A percentile compares a stretch with the other conserved stretches of the same genome.
These are phyloP conservation scores for Stegophylla sp. DNA, from an alignment of 2,888 invertebrate genomes.

Conservation along the genomic window DNA sequence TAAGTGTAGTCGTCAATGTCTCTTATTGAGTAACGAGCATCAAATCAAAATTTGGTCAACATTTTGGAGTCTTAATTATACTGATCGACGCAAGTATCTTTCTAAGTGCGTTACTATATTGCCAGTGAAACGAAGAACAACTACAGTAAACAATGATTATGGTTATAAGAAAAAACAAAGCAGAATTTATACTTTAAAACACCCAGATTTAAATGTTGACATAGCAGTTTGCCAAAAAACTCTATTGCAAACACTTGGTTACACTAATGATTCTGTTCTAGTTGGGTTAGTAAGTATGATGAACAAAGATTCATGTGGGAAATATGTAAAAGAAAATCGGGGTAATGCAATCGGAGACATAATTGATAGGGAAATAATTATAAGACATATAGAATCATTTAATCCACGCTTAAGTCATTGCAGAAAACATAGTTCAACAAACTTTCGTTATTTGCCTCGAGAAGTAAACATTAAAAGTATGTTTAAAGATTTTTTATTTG, in stretches of 20 bases:
- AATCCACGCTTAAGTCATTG: neutral
- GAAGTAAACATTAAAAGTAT: neutral
- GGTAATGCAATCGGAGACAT: neutral
- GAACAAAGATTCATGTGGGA: neutral
- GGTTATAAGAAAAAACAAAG: neutral
- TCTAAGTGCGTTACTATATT: neutral
- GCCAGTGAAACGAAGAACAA: neutral
- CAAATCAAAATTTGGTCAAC: neutral
- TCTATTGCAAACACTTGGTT: neutral
- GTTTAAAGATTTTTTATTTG: neutral
- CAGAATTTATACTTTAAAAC: neutral
- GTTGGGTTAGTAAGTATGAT: neutral
- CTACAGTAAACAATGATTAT: neutral
- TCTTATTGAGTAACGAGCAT: neutral
- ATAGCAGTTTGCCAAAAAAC: neutral
- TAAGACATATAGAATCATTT: neutral
- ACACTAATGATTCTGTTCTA: constrained; percentile 2
- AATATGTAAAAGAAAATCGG: neutral
- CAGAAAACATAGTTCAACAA: neutral
- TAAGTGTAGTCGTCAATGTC: constrained; percentile 1
- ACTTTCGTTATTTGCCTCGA: neutral
- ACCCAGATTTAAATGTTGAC: constrained; percentile 1
- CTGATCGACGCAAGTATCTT: neutral
- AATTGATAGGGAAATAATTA: neutral
- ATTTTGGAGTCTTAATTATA: neutral